Conservation (phyloP, 37 sponge, comb jelly and placozoan species). For the Chondrilla cf. caribensis region DNA sequence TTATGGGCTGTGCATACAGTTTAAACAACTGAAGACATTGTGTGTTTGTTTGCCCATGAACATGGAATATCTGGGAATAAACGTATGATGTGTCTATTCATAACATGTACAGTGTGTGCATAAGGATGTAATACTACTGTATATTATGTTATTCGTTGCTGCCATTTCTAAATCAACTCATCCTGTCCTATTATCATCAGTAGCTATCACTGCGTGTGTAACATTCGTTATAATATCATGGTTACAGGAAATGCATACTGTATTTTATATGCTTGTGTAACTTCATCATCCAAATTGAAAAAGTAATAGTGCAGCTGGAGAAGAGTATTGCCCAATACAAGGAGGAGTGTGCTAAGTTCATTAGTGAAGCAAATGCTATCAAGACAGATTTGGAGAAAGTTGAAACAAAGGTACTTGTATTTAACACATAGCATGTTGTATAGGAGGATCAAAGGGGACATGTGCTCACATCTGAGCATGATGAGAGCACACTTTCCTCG, state of each 20-base stretch:
- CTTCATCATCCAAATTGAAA: conserved; percentile 43
- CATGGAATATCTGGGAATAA: too few relatives aligned
- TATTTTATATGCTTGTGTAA: too few relatives aligned
- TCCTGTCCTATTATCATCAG: too few relatives aligned
- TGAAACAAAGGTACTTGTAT: conserved; percentile 83
- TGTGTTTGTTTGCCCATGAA: too few relatives aligned
- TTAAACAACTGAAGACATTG: too few relatives aligned
- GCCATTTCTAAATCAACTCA: too few relatives aligned
- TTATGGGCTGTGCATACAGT: background rate
- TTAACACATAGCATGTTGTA: background rate
- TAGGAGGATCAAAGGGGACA: background rate
- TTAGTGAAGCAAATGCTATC: conserved; percentile 91
- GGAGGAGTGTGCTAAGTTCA: conserved; percentile 92
- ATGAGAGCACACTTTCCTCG: conserved; percentile 5
- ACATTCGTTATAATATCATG: too few relatives aligned
- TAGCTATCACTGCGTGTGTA: too few relatives aligned
- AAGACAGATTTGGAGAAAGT: conserved; percentile 79
- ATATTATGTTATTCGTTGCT: too few relatives aligned
- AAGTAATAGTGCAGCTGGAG: conserved; percentile 76
- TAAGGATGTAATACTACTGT: too few relatives aligned
- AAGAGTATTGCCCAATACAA: conserved; percentile 83
- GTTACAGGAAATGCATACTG: too few relatives aligned
- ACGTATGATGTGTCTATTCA: background rate
- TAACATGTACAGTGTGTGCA: background rate
- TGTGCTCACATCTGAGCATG: too few relatives aligned